Evolutionary conservation across 2,797 vertebrate genomes (phyloP), one percentile per base, ranked within the genome.

Genomic region (Manis javanica): DNA sequence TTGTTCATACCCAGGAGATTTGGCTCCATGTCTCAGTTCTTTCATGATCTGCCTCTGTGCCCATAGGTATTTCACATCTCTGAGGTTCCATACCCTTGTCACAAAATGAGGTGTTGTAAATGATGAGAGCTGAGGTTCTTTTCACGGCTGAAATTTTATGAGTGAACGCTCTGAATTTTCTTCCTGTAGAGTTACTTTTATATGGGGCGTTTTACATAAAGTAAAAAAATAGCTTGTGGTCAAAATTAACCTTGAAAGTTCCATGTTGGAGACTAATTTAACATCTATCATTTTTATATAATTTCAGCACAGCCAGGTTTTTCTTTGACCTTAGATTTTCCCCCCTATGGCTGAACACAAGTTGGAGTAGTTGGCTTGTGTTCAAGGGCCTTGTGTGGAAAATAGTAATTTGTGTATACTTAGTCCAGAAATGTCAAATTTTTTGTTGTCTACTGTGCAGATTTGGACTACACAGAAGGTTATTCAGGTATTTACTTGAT

Each of bases 171-270:
- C 61, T 46, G 12, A 96, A 82, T 91, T 95, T 46, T 84, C 34
- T 95, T 92, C 2, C 2, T 94, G 29, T 69, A 37, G 69, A 46
- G 21, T 89, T 84, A 71, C 31, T 93, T 79, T 86, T 42, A 66
- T 24, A 23, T 37, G 12, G 53, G 37, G 61, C 63, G 53, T 88
- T 92, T 96, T 93, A 72, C 31, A 86, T 37, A 81, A 86, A 83
- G 39, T 39, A 69, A 88, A 72, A 46, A 83, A 64, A 29, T 46
- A 51, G 5, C 5, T 81, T 57, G 12, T 75, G 5, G 16, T 71
- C 49, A 85, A 91, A 95, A 94, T 77, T 66, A 93, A 91, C 69
- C 75, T 95, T 90, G 71, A 68, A 81, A 81, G 84, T 42, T 19
- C 66, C 19, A 91, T 14, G 1, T 18, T 39, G 19, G 24, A 91